Evolutionary conservation across 2,888 invertebrate species (phyloP), one percentile per base, ranked within the genome.

Genomic region (Stegophylla sp.): DNA sequence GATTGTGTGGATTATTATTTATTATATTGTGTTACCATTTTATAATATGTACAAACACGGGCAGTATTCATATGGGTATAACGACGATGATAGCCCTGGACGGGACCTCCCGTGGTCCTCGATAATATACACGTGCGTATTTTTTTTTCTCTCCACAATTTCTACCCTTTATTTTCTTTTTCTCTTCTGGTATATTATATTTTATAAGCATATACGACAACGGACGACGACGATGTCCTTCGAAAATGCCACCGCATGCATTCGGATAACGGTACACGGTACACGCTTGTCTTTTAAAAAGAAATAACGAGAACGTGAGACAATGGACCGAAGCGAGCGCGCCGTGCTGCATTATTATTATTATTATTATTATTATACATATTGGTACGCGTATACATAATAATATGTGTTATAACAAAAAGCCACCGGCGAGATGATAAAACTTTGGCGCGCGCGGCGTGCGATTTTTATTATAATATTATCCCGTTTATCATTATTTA

Each of bases 241-340:
- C 74, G 41, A 51, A 75, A 75, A 75, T 51, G 74, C 74, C 74
- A 75, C 63, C 63, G 74, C 26, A 48, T 63, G 63, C 34, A 45
- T 28, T 28, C n/a, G 74, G 28, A 74, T 75, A 75, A 75, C 74
- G 74, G 74, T 63, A 75, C 26, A 75, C 74, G 74, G 74, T 63
- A 75, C 26, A 48, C 20, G 41, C 34, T 5, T 34, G 3, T 56
- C 56, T 56, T 56, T 20, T 1, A 26, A 41, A 7, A 23, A 28
- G 9, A 73, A 43, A 59, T 34, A 34, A 48, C 69, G 51, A 51
- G 51, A n/a, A 69, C 17, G 48, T n/a, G 41, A 56, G 26, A 56
- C 72, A 56, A 72, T 56, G 23, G 71, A 12, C n/a, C n/a, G 45
- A 34, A 15, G 12, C 13, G 23, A 17, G 26, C 26, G 4, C 15